phyloP scores from a whole-genome alignment of 2,113 vertebrate species.

The Furnarius figulus region DNA sequence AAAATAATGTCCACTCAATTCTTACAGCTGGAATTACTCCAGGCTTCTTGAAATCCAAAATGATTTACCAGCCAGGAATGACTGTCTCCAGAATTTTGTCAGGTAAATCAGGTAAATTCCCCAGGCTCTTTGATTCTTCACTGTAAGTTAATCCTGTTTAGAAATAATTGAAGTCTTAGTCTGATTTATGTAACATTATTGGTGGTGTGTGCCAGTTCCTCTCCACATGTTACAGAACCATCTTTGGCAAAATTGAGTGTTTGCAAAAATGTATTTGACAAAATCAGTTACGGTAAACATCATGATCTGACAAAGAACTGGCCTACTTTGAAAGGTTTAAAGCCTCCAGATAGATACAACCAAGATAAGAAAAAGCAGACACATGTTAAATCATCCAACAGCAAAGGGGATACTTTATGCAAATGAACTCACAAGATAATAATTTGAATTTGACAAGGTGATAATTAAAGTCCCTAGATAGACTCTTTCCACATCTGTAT shows the following conservation, averaged over 20 bases:
- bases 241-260: conserved; percentile 57
- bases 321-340: conserved; percentile 55
- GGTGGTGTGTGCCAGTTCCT: not conserved
- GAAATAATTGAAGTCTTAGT: conserved; percentile 32
- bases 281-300: conserved; percentile 69
- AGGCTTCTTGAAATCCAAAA: not conserved
- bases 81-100: conserved; percentile 2
- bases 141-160: conserved; percentile 35
- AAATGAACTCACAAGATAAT: conserved; percentile 84
- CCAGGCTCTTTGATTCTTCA: conserved; percentile 31
- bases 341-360: conserved; percentile 72
- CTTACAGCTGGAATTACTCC: conserved; percentile 3
- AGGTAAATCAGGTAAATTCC: not conserved
- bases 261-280: conserved; percentile 64
- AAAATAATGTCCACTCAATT: not conserved
- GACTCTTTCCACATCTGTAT: conserved; percentile 79
- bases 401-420: conserved; percentile 78
- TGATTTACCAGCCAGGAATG: conserved; percentile 11
- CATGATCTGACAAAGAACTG: conserved; percentile 56
- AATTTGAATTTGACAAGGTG: conserved; percentile 90
- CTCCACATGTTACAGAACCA: not conserved
- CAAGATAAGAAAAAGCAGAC: conserved; percentile 74
- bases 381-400: conserved; percentile 77
- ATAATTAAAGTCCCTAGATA: conserved; percentile 91
- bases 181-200: conserved; percentile 57